Evolutionary conservation across 2,797 vertebrate species (phyloP), one percentile per base, ranked within the genome.

Genomic region (Furcifer pardalis): DNA sequence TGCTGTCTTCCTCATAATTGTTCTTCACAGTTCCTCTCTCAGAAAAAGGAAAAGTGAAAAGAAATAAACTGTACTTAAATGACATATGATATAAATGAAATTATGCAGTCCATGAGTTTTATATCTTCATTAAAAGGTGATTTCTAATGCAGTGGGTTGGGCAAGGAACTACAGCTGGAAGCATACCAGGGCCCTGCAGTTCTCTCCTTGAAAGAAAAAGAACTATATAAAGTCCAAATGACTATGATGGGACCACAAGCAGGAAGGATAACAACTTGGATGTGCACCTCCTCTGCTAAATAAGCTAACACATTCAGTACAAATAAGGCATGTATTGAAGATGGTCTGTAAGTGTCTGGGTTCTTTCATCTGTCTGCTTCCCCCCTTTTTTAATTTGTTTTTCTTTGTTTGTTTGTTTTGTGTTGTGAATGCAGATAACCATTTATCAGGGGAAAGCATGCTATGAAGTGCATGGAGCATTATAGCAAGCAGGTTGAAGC

Each of bases 101-200:
- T n/a, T 42, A 3, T 59, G 7, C 44, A 0, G 35, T 82, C 84
- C 52, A 44, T 71, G 74, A 56, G 0, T 42, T 74, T 1, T 2
- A 23, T 49, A 1, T 40, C 4, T 82, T 78, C 46, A 0, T 85
- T 88, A 74, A 60, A 73, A 88, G 65, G 13, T 83, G 37, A 32
- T 90, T 83, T 77, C 72, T 86, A 82, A 89, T 42, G 5, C 90
- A 95, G 94, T 96, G 96, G 95, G 93, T 95, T 81, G 94, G 94
- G 92, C 96, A 95, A 91, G 91, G 94, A 86, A 93, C 94, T 78
- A 83, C 95, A 88, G 92, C 91, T 69, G 96, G 95, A 91, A 97
- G 95, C 88, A 96, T 97, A 79, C 25, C 82, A 86, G 96, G 95
- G 85, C 96, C 96, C 90, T 97, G 96, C 87, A 95, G 95, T 86